These are phyloP conservation scores for Ctenomys sociabilis DNA, from an alignment of 2,113 vertebrate genomes.

Conservation along the genomic window DNA sequence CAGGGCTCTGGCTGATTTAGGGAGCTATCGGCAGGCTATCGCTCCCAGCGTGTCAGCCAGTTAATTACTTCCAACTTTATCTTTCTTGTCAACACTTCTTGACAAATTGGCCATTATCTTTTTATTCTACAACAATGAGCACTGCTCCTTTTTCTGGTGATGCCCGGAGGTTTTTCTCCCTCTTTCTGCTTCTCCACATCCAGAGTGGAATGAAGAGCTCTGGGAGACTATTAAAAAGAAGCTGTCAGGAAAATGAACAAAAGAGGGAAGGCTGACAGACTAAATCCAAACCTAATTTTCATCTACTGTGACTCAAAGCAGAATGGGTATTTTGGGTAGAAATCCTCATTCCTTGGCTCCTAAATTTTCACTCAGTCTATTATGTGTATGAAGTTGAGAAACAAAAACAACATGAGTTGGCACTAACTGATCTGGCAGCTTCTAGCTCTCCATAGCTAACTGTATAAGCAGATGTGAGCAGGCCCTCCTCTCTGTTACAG, in stretches of 20 bases:
- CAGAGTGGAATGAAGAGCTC: constrained; percentile 61
- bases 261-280: neutral
- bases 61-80: constrained; percentile 86
- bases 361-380: neutral
- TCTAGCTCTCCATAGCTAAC: neutral
- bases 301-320: constrained; percentile 12
- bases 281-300: neutral
- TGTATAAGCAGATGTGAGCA: constrained; percentile 16
- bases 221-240: neutral
- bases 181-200: constrained; percentile 25
- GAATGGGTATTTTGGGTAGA: constrained; percentile 28
- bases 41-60: constrained; percentile 79
- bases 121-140: constrained; percentile 79
- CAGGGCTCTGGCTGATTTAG: constrained; percentile 78
- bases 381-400: constrained; percentile 34
- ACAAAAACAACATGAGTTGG: constrained; percentile 16
- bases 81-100: constrained; percentile 84
- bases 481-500: neutral
- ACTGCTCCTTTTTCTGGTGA: constrained; percentile 68
- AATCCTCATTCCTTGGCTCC: constrained; percentile 52
- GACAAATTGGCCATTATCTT: constrained; percentile 84
- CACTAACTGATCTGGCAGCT: neutral
- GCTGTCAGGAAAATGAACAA: neutral
- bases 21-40: constrained; percentile 80
- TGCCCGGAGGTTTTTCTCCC: constrained; percentile 53